These are phyloP conservation scores for Onthophagus taurus DNA, from an alignment of 1,140 invertebrate genomes.

Conservation along the genomic window DNA sequence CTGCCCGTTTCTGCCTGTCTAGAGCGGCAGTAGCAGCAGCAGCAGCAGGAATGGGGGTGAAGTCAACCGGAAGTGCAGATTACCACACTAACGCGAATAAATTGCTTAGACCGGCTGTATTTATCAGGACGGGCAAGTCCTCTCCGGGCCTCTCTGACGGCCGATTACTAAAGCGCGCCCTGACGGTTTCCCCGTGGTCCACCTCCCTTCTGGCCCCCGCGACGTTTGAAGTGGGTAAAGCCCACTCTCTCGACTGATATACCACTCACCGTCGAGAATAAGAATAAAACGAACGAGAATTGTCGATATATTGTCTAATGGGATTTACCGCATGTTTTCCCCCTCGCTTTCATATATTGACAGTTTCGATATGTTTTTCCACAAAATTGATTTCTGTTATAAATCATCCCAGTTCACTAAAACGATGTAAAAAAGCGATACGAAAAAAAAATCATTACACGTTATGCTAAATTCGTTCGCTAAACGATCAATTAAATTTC, in stretches of 20 bases:
- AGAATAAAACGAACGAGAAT: too few species aligned
- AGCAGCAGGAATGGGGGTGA: conserved; percentile 17
- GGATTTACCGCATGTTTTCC: too few species aligned
- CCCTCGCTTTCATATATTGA: too few species aligned
- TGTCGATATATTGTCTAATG: too few species aligned
- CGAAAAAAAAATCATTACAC: too few species aligned
- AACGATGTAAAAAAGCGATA: too few species aligned
- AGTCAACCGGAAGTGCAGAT: conserved; percentile 28
- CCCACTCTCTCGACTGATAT: conserved; percentile 7
- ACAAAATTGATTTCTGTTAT: too few species aligned
- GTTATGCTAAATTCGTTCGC: too few species aligned
- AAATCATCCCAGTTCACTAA: too few species aligned
- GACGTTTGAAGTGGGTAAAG: not conserved
- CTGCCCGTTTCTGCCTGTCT: not conserved
- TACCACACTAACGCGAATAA: conserved; percentile 27
- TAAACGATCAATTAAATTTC: too few species aligned
- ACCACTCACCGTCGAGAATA: not conserved
- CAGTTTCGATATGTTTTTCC: too few species aligned
- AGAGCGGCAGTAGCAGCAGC: not conserved
- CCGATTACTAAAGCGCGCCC: conserved; percentile 7
- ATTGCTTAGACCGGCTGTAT: conserved; percentile 20
- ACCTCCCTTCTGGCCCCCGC: conserved; percentile 1
- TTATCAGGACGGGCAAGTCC: conserved; percentile 19
- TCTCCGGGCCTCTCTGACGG: conserved; percentile 7
- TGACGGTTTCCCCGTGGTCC: conserved; percentile 5